Evolutionary conservation across 1,140 invertebrate species (phyloP), one percentile per base, ranked within the genome.

Genomic region (Papilio polyxenes): DNA sequence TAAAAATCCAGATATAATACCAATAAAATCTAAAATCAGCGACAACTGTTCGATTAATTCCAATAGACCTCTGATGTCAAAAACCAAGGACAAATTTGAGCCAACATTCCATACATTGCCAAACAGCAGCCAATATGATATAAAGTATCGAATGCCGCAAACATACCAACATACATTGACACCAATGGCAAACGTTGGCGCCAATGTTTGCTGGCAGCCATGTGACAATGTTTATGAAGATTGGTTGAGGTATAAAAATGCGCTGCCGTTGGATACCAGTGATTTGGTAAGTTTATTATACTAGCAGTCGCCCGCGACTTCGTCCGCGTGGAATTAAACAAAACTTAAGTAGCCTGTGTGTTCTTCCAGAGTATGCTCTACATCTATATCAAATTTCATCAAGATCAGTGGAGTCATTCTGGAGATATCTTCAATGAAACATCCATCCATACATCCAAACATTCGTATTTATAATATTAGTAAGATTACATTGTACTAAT

Each of bases 171-270:
- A 81, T 81, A 89, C 86, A 75, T 85, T 90, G 81, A 72, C 87
- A 51, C 90, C 91, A 83, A 88, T 92, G 85, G 76, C 88, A 79
- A 92, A 92, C 83, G 83, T 93, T 85, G 90, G 91, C 1, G 77
- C 89, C 20, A 91, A 91, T 75, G 90, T 92, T 40, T 92, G 91
- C 65, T 88, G 92, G 78, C 87, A 90, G 81, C 88, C 88, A 11
- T 92, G 93, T 78, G 91, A 94, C 75, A 93, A 93, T 77, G 92
- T 93, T 48, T 94, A 94, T 20, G 92, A 94, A 82, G 92, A 94
- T 86, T 93, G 92, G 92, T 83, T 94, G 88, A 94, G 93, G 79
- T 93, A 94, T 85, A 94, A 94, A 80, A 94, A 94, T 65, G 91
- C 92, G 85, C 89, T 93, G 85, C 92, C 93, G 4, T 85, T 93